A percentile compares a stretch with the other conserved stretches of the same genome.
phyloP scores from a whole-genome alignment of 2,797 vertebrate genomes.

The Petrocephalus sullivani region DNA sequence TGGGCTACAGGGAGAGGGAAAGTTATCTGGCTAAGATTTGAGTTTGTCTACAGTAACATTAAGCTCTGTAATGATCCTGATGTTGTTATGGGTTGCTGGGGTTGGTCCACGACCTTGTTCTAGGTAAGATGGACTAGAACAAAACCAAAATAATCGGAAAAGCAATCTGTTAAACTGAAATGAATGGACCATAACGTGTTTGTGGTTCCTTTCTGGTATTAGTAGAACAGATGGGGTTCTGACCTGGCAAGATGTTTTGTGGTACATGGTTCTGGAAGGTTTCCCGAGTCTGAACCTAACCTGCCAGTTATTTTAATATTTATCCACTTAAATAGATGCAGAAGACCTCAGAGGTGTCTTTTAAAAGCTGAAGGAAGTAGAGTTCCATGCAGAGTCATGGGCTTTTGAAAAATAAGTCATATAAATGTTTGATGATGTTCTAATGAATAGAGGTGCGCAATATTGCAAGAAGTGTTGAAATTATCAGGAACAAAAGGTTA shows the following conservation, averaged over 20 bases:
- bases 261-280: neutral
- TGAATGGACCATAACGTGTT: no score
- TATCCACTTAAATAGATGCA: neutral
- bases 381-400: neutral
- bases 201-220: no score
- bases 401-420: neutral
- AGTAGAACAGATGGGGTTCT: neutral
- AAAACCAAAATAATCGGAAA: no score
- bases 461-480: neutral
- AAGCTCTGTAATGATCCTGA: no score
- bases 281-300: neutral
- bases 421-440: neutral
- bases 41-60: no score
- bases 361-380: neutral
- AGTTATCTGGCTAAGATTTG: no score
- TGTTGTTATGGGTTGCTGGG: neutral
- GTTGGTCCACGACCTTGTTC: neutral
- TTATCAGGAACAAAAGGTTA: neutral
- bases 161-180: no score
- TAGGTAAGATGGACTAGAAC: neutral
- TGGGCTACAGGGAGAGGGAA: no score
- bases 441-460: no score
- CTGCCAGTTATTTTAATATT: neutral
- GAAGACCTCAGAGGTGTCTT: neutral
- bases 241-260: neutral